Evolutionary conservation across 2,888 invertebrate species (phyloP).

Genomic region (Liodrosophila aerea): DNA sequence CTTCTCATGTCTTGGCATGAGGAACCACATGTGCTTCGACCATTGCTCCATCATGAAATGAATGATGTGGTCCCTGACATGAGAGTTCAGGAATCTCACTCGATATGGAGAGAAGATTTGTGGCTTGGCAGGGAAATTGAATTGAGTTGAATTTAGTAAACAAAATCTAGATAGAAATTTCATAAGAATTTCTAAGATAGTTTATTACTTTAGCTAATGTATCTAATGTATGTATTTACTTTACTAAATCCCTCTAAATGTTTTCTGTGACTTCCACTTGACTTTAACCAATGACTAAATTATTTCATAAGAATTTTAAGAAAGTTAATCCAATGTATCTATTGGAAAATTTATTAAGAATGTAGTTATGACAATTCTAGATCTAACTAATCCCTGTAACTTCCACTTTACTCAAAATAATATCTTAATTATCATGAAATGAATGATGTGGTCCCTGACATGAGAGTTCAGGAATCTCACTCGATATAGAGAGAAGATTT

Average conservation of each 20-base stretch:
- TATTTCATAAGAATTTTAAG: too few species aligned
- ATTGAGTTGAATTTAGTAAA: background rate
- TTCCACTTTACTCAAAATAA: too few species aligned
- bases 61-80: slow-evolving; percentile 50
- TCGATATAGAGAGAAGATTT: slow-evolving; percentile 15
- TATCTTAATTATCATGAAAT: slow-evolving; percentile 40
- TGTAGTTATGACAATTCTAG: too few species aligned
- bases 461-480: slow-evolving; percentile 43
- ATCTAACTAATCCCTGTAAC: too few species aligned
- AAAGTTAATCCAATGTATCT: too few species aligned
- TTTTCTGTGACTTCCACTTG: background rate
- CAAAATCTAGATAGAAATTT: too few species aligned
- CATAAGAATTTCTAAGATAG: too few species aligned
- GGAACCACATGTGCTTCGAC: slow-evolving; percentile 1
- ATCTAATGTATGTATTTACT: too few species aligned
- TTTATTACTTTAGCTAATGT: too few species aligned
- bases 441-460: slow-evolving; percentile 52
- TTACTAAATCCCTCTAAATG: too few species aligned
- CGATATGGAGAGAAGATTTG: slow-evolving; percentile 14
- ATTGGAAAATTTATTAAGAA: too few species aligned
- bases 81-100: slow-evolving; percentile 44
- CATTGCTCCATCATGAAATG: slow-evolving; percentile 29
- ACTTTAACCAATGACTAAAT: too few species aligned
- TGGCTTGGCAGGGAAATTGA: background rate
- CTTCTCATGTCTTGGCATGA: slow-evolving; percentile 17